These are phyloP conservation scores for Catharus ustulatus DNA, from an alignment of 2,797 vertebrate species.

Conservation along the genomic window DNA sequence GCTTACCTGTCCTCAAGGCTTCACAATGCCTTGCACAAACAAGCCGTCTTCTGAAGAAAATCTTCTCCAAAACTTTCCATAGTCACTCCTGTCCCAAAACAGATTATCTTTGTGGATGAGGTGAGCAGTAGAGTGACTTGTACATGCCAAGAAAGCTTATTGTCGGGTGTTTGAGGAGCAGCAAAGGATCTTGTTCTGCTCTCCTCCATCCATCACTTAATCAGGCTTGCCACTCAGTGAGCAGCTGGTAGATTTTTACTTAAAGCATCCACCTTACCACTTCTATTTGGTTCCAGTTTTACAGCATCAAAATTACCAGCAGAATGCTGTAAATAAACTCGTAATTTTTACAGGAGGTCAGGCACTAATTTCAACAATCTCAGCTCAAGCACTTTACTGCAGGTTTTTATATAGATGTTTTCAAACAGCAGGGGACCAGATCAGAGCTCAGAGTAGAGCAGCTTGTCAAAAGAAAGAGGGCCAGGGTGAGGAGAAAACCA, in stretches of 20 bases:
- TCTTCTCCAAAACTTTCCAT: not conserved
- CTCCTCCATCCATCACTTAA: accelerated
- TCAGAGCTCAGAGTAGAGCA: not conserved
- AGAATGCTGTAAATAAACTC: not conserved
- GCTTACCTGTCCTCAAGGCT: not conserved
- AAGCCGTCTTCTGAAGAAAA: not conserved
- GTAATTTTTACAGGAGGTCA: not conserved
- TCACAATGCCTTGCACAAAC: not conserved
- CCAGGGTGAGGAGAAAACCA: not conserved
- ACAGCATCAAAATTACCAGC: not conserved
- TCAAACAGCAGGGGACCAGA: not conserved
- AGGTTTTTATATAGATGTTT: not conserved
- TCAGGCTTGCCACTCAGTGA: not conserved
- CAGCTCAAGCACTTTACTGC: not conserved
- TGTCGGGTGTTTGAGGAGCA: not conserved
- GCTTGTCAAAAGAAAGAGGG: not conserved
- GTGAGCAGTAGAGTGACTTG: not conserved
- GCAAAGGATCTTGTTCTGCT: not conserved
- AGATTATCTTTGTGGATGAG: accelerated
- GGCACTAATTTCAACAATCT: not conserved
- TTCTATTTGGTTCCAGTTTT: conserved; percentile 15
- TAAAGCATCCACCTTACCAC: not conserved
- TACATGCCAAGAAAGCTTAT: not conserved
- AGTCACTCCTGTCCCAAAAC: not conserved
- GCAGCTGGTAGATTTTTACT: not conserved